Evolutionary conservation across 2,797 vertebrate genomes (phyloP).

Genomic region (Otolemur crassicaudatus): DNA sequence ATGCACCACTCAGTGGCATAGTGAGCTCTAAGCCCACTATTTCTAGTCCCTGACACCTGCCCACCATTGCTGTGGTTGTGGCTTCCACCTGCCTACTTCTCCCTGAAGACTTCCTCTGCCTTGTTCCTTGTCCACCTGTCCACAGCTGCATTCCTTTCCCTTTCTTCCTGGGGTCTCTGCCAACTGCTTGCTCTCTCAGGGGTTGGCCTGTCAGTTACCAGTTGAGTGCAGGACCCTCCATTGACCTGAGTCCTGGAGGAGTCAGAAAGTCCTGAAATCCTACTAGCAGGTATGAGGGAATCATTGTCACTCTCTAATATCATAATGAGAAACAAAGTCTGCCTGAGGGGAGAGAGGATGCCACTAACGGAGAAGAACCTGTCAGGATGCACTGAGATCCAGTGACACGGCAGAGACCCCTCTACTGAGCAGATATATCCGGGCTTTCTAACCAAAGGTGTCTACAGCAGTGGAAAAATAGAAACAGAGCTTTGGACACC

Average conservation of each 20-base stretch:
- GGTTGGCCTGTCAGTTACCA: neutral
- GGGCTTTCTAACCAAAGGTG: neutral
- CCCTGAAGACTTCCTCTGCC: neutral
- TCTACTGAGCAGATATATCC: neutral
- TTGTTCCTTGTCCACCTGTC: too few relatives aligned
- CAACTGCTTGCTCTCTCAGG: neutral
- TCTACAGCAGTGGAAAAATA: neutral
- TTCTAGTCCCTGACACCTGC: neutral
- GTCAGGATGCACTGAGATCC: neutral
- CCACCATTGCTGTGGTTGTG: neutral
- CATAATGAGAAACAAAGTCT: neutral
- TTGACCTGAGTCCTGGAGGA: neutral
- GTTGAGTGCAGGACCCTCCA: neutral
- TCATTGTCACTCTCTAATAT: accelerated
- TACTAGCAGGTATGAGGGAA: neutral
- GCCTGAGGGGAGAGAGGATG: neutral
- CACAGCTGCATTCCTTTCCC: neutral
- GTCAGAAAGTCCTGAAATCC: neutral
- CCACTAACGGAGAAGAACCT: neutral
- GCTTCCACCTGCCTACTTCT: neutral
- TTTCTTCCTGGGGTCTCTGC: neutral
- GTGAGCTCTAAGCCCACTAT: too few relatives aligned
- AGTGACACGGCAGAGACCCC: neutral
- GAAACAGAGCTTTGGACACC: neutral
- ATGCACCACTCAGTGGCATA: too few relatives aligned